A percentile compares a stretch with the other conserved stretches of the same genome.
Conservation (phyloP, 2,113 vertebrate genomes). For the Heterotilapia buettikoferi region DNA sequence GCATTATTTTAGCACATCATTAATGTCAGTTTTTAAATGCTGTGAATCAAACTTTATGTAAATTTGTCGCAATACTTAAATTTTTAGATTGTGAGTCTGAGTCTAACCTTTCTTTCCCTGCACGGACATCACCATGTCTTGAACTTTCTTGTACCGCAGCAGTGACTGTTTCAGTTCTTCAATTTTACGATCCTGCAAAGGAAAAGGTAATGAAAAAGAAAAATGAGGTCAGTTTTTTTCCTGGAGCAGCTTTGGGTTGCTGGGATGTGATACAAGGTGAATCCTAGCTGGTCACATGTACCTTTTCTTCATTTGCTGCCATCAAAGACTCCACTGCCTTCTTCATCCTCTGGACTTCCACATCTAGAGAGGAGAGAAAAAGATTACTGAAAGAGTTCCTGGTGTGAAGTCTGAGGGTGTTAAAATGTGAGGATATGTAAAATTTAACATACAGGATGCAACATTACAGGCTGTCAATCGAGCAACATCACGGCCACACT, state of each 20-base stretch:
- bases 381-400: background rate
- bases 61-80: background rate
- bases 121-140: constrained; percentile 84
- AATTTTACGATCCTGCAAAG: constrained; percentile 88
- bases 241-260: background rate
- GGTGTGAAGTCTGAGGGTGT: background rate
- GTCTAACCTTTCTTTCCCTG: constrained; percentile 85
- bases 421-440: background rate
- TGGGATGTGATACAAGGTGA: background rate
- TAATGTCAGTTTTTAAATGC: background rate
- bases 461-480: background rate
- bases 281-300: background rate
- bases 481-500: background rate
- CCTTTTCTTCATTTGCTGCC: constrained; percentile 87
- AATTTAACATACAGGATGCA: background rate
- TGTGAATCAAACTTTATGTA: background rate
- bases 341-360: constrained; percentile 97
- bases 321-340: constrained; percentile 91
- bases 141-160: constrained; percentile 89
- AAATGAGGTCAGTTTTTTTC: background rate
- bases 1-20: background rate
- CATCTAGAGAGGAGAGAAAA: constrained; percentile 71
- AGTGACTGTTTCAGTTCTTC: constrained; percentile 92
- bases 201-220: background rate
- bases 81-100: background rate